phyloP scores from a whole-genome alignment of 2,113 vertebrate species.

The Picathartes gymnocephalus region DNA sequence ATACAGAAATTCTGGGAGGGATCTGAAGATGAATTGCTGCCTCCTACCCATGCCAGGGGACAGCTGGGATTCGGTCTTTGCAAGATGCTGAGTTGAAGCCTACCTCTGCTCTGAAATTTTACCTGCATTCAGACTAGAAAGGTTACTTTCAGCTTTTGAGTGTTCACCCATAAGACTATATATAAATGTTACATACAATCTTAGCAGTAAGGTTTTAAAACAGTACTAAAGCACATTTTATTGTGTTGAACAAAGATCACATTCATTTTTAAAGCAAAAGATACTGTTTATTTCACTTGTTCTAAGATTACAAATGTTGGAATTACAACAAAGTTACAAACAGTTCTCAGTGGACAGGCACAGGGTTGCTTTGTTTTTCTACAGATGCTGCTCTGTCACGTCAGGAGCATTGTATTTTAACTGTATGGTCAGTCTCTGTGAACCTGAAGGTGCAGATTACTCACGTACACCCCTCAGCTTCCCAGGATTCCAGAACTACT shows the following conservation, averaged over 20 bases:
- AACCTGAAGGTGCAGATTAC: not conserved
- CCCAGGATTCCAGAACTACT: not conserved
- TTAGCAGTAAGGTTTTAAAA: not conserved
- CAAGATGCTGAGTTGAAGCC: not conserved
- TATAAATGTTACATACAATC: not conserved
- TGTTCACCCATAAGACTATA: not conserved
- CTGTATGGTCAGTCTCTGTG: not conserved
- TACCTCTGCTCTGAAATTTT: not conserved
- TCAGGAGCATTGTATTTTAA: not conserved
- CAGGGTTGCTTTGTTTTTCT: not conserved
- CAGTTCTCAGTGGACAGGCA: not conserved
- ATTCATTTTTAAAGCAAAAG: not conserved
- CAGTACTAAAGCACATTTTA: not conserved
- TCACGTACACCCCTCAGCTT: not conserved
- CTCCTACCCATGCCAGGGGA: not conserved
- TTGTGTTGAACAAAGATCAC: not conserved
- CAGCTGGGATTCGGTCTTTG: not conserved
- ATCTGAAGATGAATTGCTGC: not conserved
- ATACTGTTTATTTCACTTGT: not conserved
- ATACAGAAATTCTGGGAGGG: not conserved
- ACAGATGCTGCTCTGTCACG: not conserved
- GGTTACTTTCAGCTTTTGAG: not conserved
- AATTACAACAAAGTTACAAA: too few relatives aligned
- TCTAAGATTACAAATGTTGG: not conserved
- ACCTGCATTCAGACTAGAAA: not conserved